A percentile compares a stretch with the other conserved stretches of the same genome.
Conservation (phyloP, 2,888 invertebrate genomes). For the Gryllus longicercus region DNA sequence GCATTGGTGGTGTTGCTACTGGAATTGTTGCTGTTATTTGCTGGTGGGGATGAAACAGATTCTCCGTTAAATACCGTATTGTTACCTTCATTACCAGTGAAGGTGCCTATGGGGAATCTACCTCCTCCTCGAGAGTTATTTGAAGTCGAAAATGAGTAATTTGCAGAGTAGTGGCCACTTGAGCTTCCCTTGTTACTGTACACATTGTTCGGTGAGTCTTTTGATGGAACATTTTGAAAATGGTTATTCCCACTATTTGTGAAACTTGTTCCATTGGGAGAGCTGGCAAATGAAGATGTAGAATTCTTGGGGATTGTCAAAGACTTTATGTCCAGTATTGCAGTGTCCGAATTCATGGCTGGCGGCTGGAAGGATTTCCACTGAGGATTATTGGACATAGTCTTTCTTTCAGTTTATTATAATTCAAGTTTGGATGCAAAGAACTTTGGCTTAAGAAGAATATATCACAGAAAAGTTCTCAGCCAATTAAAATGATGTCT, state of each 20-base stretch:
- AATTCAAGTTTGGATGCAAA: constrained; percentile 37
- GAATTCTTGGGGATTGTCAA: constrained; percentile 57
- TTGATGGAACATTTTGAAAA: constrained; percentile 32
- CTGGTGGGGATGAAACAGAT: constrained; percentile 36
- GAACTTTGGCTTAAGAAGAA: constrained; percentile 38
- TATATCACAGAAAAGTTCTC: constrained; percentile 63
- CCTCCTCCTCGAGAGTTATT: constrained; percentile 41
- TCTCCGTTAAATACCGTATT: constrained; percentile 45
- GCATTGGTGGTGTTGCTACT: constrained; percentile 27
- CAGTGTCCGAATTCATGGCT: constrained; percentile 74
- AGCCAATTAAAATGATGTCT: background rate
- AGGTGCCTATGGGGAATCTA: constrained; percentile 50
- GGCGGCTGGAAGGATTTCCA: constrained; percentile 90
- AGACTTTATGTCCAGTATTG: constrained; percentile 78
- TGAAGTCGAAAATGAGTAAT: constrained; percentile 35
- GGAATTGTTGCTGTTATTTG: constrained; percentile 29
- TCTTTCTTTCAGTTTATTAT: constrained; percentile 43
- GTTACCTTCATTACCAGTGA: constrained; percentile 48
- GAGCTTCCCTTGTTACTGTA: constrained; percentile 34
- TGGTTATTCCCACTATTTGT: constrained; percentile 34
- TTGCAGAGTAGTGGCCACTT: constrained; percentile 35
- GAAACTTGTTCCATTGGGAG: constrained; percentile 36
- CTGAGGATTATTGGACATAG: constrained; percentile 81
- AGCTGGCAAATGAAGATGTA: constrained; percentile 33
- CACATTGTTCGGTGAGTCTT: constrained; percentile 35